A percentile compares a stretch with the other conserved stretches of the same genome.
These are phyloP conservation scores for Drepana falcataria DNA, from an alignment of 2,888 invertebrate species.

Conservation along the genomic window DNA sequence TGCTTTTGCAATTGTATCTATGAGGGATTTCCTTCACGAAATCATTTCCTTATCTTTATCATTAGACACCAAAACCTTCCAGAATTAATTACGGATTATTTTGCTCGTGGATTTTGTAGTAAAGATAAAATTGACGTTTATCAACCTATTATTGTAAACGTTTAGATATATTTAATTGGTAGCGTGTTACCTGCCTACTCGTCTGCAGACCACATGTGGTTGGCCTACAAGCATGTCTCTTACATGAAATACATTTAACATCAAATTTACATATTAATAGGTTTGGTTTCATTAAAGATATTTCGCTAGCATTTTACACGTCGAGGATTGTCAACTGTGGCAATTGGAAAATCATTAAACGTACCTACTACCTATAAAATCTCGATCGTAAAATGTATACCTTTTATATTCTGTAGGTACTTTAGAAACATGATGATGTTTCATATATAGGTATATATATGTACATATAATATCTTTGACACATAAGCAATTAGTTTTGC, in stretches of 20 bases:
- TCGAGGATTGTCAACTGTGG: slow-evolving; percentile 61
- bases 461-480: no score
- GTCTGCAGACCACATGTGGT: slow-evolving; percentile 11
- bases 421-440: no score
- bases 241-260: slow-evolving; percentile 35
- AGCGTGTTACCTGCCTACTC: background rate
- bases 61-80: background rate
- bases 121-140: no score
- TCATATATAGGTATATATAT: no score
- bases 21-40: slow-evolving; percentile 11
- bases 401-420: no score
- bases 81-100: background rate
- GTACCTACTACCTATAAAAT: slow-evolving; percentile 51
- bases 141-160: no score
- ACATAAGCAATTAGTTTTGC: no score
- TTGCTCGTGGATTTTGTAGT: no score
- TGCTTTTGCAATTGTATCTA: slow-evolving; percentile 19
- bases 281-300: slow-evolving; percentile 48
- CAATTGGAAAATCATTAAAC: slow-evolving; percentile 73
- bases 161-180: background rate
- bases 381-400: slow-evolving; percentile 68
- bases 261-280: slow-evolving; percentile 67
- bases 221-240: slow-evolving; percentile 15
- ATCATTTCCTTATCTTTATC: slow-evolving; percentile 11
- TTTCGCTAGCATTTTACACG: slow-evolving; percentile 70